Conservation (phyloP, 1,140 invertebrate genomes). For the Diabrotica virgifera region DNA sequence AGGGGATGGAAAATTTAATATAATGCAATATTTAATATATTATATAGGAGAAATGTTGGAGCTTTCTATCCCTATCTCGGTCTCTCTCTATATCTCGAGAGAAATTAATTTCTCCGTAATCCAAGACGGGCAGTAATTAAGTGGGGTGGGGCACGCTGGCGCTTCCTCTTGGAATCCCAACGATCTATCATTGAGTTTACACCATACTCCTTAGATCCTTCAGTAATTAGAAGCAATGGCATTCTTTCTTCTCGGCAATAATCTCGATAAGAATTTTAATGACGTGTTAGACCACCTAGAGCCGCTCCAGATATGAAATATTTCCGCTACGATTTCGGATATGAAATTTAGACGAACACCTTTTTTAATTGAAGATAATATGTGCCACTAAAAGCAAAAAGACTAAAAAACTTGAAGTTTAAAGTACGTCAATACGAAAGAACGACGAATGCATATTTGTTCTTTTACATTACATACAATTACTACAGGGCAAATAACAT, state of each 20-base stretch:
- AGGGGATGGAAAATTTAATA: slow-evolving; percentile 44
- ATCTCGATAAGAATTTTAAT: slow-evolving; percentile 30
- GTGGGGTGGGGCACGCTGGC: slow-evolving; percentile 27
- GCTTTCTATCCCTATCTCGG: background rate
- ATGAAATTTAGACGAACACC: background rate
- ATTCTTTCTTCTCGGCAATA: slow-evolving; percentile 31
- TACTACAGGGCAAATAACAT: no score
- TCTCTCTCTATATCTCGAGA: slow-evolving; percentile 34
- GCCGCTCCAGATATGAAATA: slow-evolving; percentile 11
- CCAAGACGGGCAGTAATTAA: slow-evolving; percentile 50
- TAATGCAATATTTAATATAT: slow-evolving; percentile 48
- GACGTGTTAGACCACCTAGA: slow-evolving; percentile 20
- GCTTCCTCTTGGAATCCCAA: slow-evolving; percentile 40
- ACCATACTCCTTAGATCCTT: slow-evolving; percentile 30
- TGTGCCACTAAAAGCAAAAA: no score
- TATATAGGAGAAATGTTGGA: slow-evolving; percentile 32
- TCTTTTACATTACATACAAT: no score
- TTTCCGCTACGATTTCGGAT: slow-evolving; percentile 4
- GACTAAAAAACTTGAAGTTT: no score
- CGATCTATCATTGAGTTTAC: slow-evolving; percentile 46
- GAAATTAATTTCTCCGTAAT: slow-evolving; percentile 50
- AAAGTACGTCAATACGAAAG: no score
- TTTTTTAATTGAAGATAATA: background rate
- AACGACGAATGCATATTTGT: no score
- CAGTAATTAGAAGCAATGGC: slow-evolving; percentile 35